Evolutionary conservation across 1,140 invertebrate species (phyloP), one percentile per base, ranked within the genome.

Genomic region (Halictus rubicundus): DNA sequence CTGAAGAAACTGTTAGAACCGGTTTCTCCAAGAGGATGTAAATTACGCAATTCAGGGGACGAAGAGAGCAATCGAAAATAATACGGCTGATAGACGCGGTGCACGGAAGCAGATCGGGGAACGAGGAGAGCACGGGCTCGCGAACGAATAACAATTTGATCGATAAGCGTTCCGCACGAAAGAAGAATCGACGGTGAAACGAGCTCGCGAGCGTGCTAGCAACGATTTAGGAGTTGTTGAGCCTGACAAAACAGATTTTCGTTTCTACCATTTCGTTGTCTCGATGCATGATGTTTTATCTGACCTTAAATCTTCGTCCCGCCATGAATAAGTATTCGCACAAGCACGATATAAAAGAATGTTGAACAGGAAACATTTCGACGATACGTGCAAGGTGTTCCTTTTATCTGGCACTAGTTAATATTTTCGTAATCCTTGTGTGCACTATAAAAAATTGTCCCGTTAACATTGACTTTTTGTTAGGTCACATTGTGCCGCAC

Each of bases 121-220:
- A 57, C 21, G 64, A 54, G 32, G 54, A 49, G 54, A 49, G 60
- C 65, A 68, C 32, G 68, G 71, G 27, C 49, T 61, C 49, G 49
- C 75, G 68, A 59, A 77, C 64, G 75, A 70, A 63, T 68, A 78
- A 84, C 63, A 84, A 85, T 85, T 84, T 85, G 82, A 85, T 85
- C 72, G 81, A 85, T 84, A 60, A 73, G 68, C 61, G 69, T 65
- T 73, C 54, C 19, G 68, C 83, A 80, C 77, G 83, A 37, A 84
- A 73, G 65, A 63, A 65, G 42, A 78, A 72, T 78, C 37, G 66
- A 78, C 72, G 39, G 52, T 21, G 59, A 27, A 25, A 63, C 71
- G 68, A 21, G 39, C 46, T 9, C 23, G 52, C 27, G 19, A 49
- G 27, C 25, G 60, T 49, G 60, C 46, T n/a, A 16, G 4, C 6